Conservation (phyloP, 2,113 vertebrate genomes). For the Tenebrosternarchus preto region DNA sequence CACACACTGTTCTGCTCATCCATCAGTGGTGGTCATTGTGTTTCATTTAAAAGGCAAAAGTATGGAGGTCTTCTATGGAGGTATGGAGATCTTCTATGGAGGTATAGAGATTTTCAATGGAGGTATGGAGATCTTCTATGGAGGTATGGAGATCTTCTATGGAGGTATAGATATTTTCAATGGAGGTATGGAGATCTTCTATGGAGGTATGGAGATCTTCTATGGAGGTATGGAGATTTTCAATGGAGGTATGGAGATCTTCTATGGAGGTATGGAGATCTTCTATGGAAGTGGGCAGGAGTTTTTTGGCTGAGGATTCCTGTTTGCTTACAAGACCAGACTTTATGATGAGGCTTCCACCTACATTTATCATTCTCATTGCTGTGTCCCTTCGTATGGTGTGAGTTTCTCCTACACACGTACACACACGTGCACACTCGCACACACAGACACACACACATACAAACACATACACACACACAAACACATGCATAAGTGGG, state of each 20-base stretch:
- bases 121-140: neutral
- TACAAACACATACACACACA: neutral
- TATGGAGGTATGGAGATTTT: constrained; percentile 4
- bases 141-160: neutral
- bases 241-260: neutral
- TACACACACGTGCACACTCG: constrained; percentile 24
- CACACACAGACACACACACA: constrained; percentile 4
- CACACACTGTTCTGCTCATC: neutral
- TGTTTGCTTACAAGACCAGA: constrained; percentile 19
- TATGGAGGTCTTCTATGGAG: neutral
- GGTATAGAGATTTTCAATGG: constrained; percentile 8
- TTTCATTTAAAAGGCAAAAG: neutral
- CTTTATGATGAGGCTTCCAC: constrained; percentile 39
- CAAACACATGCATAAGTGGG: neutral
- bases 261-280: constrained; percentile 5
- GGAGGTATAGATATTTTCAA: too few species aligned
- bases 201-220: too few species aligned
- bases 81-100: too few species aligned
- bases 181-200: too few species aligned
- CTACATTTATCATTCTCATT: constrained; percentile 23
- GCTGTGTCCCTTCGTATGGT: constrained; percentile 3
- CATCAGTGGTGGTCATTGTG: neutral
- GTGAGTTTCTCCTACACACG: constrained; percentile 18
- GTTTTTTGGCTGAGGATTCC: constrained; percentile 23
- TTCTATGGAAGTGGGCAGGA: constrained; percentile 25